Base-by-base conservation (phyloP, 2,888 invertebrate genomes). In the Anodontia alba region DNA sequence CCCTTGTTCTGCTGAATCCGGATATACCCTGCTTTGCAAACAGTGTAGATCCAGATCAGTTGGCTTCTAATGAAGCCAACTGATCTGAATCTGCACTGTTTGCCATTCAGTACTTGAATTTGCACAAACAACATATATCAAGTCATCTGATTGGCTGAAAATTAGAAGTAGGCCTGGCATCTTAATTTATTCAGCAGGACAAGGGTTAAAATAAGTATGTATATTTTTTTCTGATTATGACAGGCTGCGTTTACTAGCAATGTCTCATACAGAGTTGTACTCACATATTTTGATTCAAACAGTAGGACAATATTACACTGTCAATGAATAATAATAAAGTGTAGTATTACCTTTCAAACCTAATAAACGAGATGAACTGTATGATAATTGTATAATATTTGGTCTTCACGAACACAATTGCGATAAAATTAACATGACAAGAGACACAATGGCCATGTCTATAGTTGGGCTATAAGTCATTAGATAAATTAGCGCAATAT, bases 341-440 rank as follows among this genome's bases (percentile, higher is more conserved):
- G 62, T 62, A 62, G 23, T 31, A 62, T 62, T 62, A 62, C 62
- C 62, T 62, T 62, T 62, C 62, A 62, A 33, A 33, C 31, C 29
- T 10, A 29, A 62, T 62, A 62, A 23, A 31, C 62, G 33, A n/a
- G 31, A 62, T 62, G 62, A 33, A 62, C 31, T 33, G 33, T 62
- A 62, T 62, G 62, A 62, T 62, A 62, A 62, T 62, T 62, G 62
- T 31, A 62, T 62, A 62, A 62, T 62, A 62, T 33, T 62, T 62
- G 31, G 33, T 62, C 31, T 62, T 62, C 29, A 29, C 7, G 62
- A 62, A 33, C 29, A 62, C 62, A 62, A 62, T 62, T 62, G 62
- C 62, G 33, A 62, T 62, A 29, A 31, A 62, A 62, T 62, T 33
- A 62, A 10, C 31, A 62, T 62, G 62, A 62, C 62, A 33, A 17